phyloP scores from a whole-genome alignment of 37 sponge, comb jelly and placozoan species.

The Dysidea cf. avara region DNA sequence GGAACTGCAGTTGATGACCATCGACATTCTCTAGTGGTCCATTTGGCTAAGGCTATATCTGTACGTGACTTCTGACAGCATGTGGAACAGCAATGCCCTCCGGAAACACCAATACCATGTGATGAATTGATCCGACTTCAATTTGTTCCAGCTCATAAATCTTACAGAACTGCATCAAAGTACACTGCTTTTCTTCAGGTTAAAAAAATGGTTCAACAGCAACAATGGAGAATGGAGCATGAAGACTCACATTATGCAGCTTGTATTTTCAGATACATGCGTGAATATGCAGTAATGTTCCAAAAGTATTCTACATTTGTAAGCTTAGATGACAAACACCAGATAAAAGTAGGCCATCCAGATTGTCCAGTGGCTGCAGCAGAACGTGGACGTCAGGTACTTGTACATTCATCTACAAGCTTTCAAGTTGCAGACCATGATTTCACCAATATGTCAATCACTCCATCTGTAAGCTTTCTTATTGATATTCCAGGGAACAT shows the following conservation, averaged over 20 bases:
- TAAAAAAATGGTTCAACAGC: conserved; percentile 26
- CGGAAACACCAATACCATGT: conserved; percentile 21
- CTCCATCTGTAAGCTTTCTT: conserved; percentile 10
- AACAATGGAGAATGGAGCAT: conserved; percentile 34
- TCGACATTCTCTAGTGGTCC: conserved; percentile 28
- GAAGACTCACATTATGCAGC: conserved; percentile 54
- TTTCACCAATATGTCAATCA: conserved; percentile 1
- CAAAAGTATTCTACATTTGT: conserved; percentile 19
- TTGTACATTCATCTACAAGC: neutral
- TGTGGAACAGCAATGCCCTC: conserved; percentile 17
- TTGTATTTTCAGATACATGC: conserved; percentile 24
- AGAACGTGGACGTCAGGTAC: conserved; percentile 6
- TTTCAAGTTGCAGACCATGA: conserved; percentile 19
- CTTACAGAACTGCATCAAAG: neutral
- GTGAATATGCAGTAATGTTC: conserved; percentile 36
- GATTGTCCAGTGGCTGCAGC: conserved; percentile 17
- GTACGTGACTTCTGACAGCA: conserved; percentile 21
- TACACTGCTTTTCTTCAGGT: conserved; percentile 21
- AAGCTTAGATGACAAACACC: conserved; percentile 42
- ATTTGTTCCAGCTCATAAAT: conserved; percentile 9
- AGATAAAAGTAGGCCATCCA: conserved; percentile 14
- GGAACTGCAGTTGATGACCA: conserved; percentile 32
- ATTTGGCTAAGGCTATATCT: conserved; percentile 43
- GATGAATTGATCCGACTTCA: conserved; percentile 13
- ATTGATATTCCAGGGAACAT: conserved; percentile 10